phyloP scores from a whole-genome alignment of 1,140 invertebrate genomes.

The Drosophila erecta region DNA sequence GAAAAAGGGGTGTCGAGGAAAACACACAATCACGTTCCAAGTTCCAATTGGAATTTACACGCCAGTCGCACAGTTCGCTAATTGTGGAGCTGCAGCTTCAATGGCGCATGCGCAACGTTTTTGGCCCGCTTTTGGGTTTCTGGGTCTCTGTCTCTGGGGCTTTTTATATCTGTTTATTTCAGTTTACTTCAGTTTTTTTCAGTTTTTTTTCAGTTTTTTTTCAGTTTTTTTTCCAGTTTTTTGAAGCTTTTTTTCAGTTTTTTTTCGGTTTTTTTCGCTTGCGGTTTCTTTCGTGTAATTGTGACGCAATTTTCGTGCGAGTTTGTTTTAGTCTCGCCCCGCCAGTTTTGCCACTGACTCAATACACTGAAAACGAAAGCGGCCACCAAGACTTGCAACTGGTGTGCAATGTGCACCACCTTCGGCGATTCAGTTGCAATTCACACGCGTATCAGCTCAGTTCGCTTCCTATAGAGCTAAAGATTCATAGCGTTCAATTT shows the following conservation, averaged over 20 bases:
- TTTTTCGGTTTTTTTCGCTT: conserved; percentile 22
- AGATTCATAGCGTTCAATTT: conserved; percentile 20
- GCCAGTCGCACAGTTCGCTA: conserved; percentile 26
- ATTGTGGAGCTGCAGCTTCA: conserved; percentile 38
- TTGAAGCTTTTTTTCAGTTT: background rate
- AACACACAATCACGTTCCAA: conserved; percentile 26
- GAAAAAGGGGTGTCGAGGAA: conserved; percentile 20
- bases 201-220: background rate
- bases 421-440: conserved; percentile 55
- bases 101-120: conserved; percentile 71
- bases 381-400: conserved; percentile 15
- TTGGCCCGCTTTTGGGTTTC: conserved; percentile 71
- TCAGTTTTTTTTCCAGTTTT: background rate
- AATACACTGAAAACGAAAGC: conserved; percentile 73
- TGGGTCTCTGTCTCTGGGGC: conserved; percentile 74
- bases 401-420: conserved; percentile 24
- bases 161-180: background rate
- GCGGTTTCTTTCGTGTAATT: conserved; percentile 75
- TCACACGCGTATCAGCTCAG: conserved; percentile 58
- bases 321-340: conserved; percentile 64
- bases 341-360: conserved; percentile 40
- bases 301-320: conserved; percentile 74
- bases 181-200: background rate
- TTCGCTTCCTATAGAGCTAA: conserved; percentile 41
- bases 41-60: conserved; percentile 35